phyloP scores from a whole-genome alignment of 2,797 vertebrate genomes.

The Carcharodon carcharias region DNA sequence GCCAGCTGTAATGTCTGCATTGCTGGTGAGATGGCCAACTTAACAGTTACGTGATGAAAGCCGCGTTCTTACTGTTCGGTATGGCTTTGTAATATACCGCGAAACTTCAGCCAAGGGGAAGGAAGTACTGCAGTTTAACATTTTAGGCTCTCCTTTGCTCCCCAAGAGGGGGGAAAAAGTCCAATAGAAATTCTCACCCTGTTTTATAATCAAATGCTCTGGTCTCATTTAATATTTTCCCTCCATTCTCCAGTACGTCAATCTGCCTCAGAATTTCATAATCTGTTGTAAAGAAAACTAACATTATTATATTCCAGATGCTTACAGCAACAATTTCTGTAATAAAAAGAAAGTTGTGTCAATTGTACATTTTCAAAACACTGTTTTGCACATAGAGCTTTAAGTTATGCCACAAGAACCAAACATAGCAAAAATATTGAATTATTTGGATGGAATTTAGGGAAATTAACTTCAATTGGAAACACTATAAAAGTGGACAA shows the following conservation, averaged over 20 bases:
- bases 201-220: slow-evolving; percentile 83
- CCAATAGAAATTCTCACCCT: slow-evolving; percentile 67
- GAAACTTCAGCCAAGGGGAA: background rate
- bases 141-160: background rate
- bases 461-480: background rate
- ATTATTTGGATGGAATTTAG: background rate
- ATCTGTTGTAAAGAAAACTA: slow-evolving; percentile 59
- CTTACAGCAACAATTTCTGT: background rate
- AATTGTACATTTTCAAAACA: slow-evolving; percentile 1
- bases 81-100: background rate
- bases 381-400: background rate
- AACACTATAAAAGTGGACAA: background rate
- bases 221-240: slow-evolving; percentile 82
- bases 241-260: slow-evolving; percentile 71
- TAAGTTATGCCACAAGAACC: background rate
- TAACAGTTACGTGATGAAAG: background rate
- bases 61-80: background rate
- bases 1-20: background rate
- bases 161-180: background rate
- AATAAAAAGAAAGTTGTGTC: background rate
- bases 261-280: slow-evolving; percentile 94
- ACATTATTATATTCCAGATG: slow-evolving; percentile 20
- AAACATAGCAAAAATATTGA: background rate
- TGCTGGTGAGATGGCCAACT: no score
- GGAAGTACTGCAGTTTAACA: background rate